phyloP scores from a whole-genome alignment of 2,888 invertebrate genomes.

The Hirtodrosophila alboralis region DNA sequence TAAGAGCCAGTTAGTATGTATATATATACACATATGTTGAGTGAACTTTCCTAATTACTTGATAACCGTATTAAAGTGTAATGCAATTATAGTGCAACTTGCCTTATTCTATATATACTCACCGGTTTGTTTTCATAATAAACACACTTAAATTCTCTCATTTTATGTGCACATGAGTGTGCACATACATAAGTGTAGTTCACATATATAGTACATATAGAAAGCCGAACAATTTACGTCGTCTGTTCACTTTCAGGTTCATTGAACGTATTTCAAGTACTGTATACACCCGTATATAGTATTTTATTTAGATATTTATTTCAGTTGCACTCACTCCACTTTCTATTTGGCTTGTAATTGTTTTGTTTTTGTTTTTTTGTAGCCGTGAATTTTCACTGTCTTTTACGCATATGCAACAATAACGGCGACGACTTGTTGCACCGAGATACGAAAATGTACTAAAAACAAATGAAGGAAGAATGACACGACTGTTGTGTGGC shows the following conservation, averaged over 20 bases:
- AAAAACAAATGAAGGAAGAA: constrained; percentile 72
- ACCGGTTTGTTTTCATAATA: background rate
- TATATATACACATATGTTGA: background rate
- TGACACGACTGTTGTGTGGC: constrained; percentile 32
- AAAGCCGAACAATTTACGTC: constrained; percentile 13
- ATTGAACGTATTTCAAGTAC: constrained; percentile 57
- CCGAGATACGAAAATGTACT: constrained; percentile 62
- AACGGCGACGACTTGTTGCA: constrained; percentile 73
- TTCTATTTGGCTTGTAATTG: constrained; percentile 65
- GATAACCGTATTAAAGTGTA: too few species aligned
- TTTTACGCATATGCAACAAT: constrained; percentile 28
- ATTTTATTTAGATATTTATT: constrained; percentile 20
- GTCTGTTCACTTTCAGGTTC: constrained; percentile 51
- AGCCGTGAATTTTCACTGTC: constrained; percentile 33
- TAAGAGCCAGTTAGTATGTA: background rate
- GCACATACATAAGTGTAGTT: constrained; percentile 10
- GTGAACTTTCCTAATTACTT: too few species aligned
- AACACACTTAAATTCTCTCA: background rate
- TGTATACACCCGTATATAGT: constrained; percentile 7
- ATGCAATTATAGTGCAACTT: too few species aligned
- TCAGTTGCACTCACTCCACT: constrained; percentile 60
- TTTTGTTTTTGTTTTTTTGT: constrained; percentile 25
- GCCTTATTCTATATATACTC: too few species aligned
- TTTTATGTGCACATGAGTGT: background rate
- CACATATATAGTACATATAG: background rate